Evolutionary conservation across 2,113 vertebrate species (phyloP).

Genomic region (Mesitornis unicolor): DNA sequence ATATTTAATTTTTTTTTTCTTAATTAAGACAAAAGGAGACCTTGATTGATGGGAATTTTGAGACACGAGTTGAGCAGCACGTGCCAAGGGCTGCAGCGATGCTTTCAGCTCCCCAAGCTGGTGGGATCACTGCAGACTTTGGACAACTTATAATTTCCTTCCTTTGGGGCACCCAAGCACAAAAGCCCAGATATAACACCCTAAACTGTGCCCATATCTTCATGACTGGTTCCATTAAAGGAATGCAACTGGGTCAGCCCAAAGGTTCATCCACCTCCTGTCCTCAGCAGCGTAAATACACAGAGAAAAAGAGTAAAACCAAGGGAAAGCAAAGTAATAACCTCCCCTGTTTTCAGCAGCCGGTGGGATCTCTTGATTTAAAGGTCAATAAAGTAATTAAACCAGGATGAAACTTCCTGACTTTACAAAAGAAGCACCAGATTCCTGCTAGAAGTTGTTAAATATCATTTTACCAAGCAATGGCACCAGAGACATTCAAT

Average conservation of each 20-base stretch:
- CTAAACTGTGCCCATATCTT: background rate
- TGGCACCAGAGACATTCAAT: background rate
- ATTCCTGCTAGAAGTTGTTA: background rate
- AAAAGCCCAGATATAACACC: background rate
- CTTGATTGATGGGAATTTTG: background rate
- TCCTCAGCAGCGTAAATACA: background rate
- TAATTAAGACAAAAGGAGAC: background rate
- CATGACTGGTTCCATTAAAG: background rate
- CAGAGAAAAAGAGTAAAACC: background rate
- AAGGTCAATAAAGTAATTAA: background rate
- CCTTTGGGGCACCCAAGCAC: background rate
- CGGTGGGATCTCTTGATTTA: background rate
- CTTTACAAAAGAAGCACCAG: background rate
- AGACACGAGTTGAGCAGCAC: background rate
- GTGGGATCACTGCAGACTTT: background rate
- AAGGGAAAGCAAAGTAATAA: background rate
- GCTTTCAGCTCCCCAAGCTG: background rate
- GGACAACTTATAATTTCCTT: background rate
- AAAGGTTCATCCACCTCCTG: background rate
- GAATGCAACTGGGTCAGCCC: background rate
- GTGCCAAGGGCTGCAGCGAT: background rate
- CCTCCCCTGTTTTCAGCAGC: background rate
- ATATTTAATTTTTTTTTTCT: background rate
- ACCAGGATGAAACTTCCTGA: background rate
- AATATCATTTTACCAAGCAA: background rate